Evolutionary conservation across 1,140 invertebrate genomes (phyloP).

Genomic region (Drosophila sp.): DNA sequence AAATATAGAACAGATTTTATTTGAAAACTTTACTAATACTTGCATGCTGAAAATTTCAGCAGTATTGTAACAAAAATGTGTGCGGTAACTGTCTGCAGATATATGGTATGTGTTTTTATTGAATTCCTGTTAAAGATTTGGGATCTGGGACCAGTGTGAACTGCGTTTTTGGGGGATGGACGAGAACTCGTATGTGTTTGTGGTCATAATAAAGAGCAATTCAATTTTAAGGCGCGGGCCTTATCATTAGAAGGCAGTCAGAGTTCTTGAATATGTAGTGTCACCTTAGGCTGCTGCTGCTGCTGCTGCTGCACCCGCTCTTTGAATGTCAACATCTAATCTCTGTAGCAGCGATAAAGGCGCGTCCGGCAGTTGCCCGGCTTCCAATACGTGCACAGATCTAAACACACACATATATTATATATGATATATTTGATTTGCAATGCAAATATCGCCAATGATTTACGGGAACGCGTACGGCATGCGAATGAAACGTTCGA

Average conservation of each 20-base stretch:
- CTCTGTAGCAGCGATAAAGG: constrained; percentile 40
- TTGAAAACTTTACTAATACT: too few relatives aligned
- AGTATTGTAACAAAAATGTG: too few relatives aligned
- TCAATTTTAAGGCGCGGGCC: constrained; percentile 16
- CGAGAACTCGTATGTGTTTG: neutral
- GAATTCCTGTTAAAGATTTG: neutral
- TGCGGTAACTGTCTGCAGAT: too few relatives aligned
- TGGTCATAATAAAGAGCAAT: constrained; percentile 33
- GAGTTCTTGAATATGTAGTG: constrained; percentile 7
- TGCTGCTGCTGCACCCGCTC: constrained; percentile 38
- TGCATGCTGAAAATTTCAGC: too few relatives aligned
- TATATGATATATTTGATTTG: constrained; percentile 36
- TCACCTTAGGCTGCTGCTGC: constrained; percentile 23
- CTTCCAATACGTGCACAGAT: neutral
- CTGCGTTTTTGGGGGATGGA: neutral
- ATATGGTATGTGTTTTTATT: neutral
- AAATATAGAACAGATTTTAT: too few relatives aligned
- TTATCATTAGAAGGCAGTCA: constrained; percentile 16
- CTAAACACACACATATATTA: neutral
- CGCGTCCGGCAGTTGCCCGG: constrained; percentile 38
- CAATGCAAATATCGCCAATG: constrained; percentile 56
- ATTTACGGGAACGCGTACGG: constrained; percentile 48
- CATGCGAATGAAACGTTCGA: constrained; percentile 35
- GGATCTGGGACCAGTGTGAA: neutral
- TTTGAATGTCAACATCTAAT: constrained; percentile 40